Percentiles rank a stretch among this genome's conserved stretches.
Conservation (phyloP, 2,888 invertebrate species). For the Acanthopleura granulata region DNA sequence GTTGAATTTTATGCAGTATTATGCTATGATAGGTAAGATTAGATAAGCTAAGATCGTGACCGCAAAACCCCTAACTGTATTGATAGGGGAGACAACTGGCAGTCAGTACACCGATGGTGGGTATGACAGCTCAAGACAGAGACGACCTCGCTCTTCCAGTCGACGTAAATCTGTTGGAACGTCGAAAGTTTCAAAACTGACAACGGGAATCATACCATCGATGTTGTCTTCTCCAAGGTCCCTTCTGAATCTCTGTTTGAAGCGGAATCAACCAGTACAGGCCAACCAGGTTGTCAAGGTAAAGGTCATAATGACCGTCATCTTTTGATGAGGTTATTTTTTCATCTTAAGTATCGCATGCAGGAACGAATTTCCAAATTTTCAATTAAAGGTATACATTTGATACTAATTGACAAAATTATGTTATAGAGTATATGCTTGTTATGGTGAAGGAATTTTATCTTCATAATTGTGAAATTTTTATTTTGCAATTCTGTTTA, state of each 20-base stretch:
- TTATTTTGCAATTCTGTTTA: too few relatives aligned
- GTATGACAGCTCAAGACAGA: constrained; percentile 6
- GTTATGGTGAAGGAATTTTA: too few relatives aligned
- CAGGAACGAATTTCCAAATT: too few relatives aligned
- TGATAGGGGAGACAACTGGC: constrained; percentile 14
- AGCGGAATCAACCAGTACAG: constrained; percentile 80
- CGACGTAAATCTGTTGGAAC: neutral
- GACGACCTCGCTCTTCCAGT: constrained; percentile 6
- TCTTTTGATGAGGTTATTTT: neutral
- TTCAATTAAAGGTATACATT: too few relatives aligned
- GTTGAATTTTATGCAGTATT: too few relatives aligned
- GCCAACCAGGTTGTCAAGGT: constrained; percentile 87
- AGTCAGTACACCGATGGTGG: constrained; percentile 17
- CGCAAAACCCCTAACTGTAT: too few relatives aligned
- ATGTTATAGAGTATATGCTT: too few relatives aligned
- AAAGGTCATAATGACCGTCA: constrained; percentile 32
- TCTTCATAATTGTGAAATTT: too few relatives aligned
- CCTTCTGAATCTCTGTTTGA: constrained; percentile 82
- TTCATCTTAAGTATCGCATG: too few relatives aligned
- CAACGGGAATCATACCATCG: constrained; percentile 46
- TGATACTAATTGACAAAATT: too few relatives aligned
- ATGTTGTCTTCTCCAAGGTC: constrained; percentile 83
- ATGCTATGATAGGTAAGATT: too few relatives aligned
- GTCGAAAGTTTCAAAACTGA: neutral
- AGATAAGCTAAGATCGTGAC: too few relatives aligned